These are phyloP conservation scores for Laothoe populi DNA, from an alignment of 2,888 invertebrate genomes.

Conservation along the genomic window DNA sequence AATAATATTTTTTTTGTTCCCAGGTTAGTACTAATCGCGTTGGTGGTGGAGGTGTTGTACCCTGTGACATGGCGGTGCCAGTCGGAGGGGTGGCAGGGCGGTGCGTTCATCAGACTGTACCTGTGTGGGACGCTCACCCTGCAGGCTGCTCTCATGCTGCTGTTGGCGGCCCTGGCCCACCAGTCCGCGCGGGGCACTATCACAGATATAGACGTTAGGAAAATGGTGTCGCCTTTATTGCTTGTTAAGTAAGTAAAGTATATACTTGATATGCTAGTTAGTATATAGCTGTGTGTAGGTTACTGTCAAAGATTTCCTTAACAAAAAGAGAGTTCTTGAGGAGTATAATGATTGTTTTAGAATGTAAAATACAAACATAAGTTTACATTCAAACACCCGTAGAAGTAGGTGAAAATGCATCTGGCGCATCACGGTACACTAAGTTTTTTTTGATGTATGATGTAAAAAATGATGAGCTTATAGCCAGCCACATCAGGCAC, in stretches of 20 bases:
- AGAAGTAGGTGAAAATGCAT: too few relatives aligned
- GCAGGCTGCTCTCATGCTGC: conserved; percentile 86
- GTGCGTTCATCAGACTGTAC: conserved; percentile 89
- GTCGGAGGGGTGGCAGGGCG: conserved; percentile 88
- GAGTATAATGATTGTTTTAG: too few relatives aligned
- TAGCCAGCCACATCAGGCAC: too few relatives aligned
- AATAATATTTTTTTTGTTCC: conserved; percentile 33
- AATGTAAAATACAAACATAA: too few relatives aligned
- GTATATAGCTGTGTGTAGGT: too few relatives aligned
- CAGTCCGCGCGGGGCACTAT: conserved; percentile 92
- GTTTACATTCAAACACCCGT: too few relatives aligned
- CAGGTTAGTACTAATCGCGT: conserved; percentile 88
- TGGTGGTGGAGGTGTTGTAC: conserved; percentile 87
- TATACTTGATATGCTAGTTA: too few relatives aligned
- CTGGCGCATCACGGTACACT: too few relatives aligned
- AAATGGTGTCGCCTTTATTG: conserved; percentile 88
- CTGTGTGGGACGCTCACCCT: conserved; percentile 88
- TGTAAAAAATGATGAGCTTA: too few relatives aligned
- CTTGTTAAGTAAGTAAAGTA: conserved; percentile 86
- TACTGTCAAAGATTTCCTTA: too few relatives aligned
- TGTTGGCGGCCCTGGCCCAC: conserved; percentile 87
- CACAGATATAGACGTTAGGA: conserved; percentile 88
- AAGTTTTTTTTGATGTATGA: too few relatives aligned
- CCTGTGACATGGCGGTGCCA: conserved; percentile 89
- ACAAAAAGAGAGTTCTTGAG: too few relatives aligned